These are phyloP conservation scores for Meteorus colon DNA, from an alignment of 2,888 invertebrate species.

Conservation along the genomic window DNA sequence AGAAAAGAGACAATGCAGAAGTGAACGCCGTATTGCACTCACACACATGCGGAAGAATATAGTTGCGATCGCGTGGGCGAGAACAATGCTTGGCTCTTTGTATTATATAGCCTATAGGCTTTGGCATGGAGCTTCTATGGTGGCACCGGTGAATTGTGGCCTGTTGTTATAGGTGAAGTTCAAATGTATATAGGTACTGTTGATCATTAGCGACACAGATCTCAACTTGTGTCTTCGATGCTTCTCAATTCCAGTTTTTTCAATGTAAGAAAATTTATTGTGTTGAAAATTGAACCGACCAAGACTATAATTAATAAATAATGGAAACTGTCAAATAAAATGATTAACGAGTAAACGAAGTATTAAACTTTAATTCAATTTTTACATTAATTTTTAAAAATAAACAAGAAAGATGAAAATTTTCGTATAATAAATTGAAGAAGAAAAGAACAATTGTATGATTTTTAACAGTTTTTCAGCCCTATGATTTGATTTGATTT, in stretches of 20 bases:
- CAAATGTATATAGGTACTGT: constrained; percentile 52
- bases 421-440: too few relatives aligned
- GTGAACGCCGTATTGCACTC: background rate
- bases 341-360: background rate
- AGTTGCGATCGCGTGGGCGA: constrained; percentile 41
- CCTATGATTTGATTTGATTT: too few relatives aligned
- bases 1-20: constrained; percentile 1
- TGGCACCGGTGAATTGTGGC: constrained; percentile 34
- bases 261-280: too few relatives aligned
- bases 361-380: too few relatives aligned
- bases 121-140: constrained; percentile 17
- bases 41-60: background rate
- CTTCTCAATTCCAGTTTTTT: background rate
- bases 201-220: constrained; percentile 52
- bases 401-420: too few relatives aligned
- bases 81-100: constrained; percentile 39
- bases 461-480: too few relatives aligned
- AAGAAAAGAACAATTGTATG: too few relatives aligned
- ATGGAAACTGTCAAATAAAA: background rate
- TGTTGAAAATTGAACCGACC: too few relatives aligned
- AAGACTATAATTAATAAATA: too few relatives aligned
- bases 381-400: too few relatives aligned
- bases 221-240: constrained; percentile 8
- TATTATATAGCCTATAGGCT: background rate
- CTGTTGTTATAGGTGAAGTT: constrained; percentile 19